Base-by-base conservation (phyloP, 2,113 vertebrate species). In the Mirounga angustirostris region DNA sequence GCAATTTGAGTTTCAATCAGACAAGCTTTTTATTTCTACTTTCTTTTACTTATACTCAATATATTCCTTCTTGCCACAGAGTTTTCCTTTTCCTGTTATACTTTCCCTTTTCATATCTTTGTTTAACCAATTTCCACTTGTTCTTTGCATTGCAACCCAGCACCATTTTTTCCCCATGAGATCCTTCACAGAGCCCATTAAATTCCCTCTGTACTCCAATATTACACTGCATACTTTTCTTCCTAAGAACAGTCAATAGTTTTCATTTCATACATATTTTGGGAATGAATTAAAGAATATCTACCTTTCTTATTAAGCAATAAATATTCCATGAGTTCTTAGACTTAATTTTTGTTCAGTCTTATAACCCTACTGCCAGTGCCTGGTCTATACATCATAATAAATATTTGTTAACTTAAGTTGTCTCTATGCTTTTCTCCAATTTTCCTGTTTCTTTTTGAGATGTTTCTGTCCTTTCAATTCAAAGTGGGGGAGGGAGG, bases 201-300 rank as follows among this genome's bases (percentile, higher is more conserved):
- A 40, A 52, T 18, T 9, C 3, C 18, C 21, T 22, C 1, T 26
- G 1, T 8, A 11, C 1, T 40, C 36, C 3, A 3, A 14, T 9
- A 24, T 10, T 15, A 24, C 40, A 73, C 14, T 13, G 3, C 58
- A 43, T 67, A 14, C 0, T 5, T 56, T 83, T 63, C 30, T 67
- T 76, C 36, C 33, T 10, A 33, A 43, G 16, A 67, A 40, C 1
- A 61, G 5, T 40, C 2, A 61, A n/a, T 19, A 30, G 28, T 28
- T 78, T 22, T 0, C 2, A 22, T n/a, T 28, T n/a, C 58, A 89
- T 8, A 52, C 0, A 7, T 78, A n/a, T 15, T 22, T 40, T 14
- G 7, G 18, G 4, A 7, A 46, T 63, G 16, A 91, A n/a, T 52
- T 78, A 52, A 76, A 56, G 36, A 40, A 33, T 54, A 89, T 13